These are phyloP conservation scores for Thera britannica DNA, from an alignment of 2,888 invertebrate genomes.

Conservation along the genomic window DNA sequence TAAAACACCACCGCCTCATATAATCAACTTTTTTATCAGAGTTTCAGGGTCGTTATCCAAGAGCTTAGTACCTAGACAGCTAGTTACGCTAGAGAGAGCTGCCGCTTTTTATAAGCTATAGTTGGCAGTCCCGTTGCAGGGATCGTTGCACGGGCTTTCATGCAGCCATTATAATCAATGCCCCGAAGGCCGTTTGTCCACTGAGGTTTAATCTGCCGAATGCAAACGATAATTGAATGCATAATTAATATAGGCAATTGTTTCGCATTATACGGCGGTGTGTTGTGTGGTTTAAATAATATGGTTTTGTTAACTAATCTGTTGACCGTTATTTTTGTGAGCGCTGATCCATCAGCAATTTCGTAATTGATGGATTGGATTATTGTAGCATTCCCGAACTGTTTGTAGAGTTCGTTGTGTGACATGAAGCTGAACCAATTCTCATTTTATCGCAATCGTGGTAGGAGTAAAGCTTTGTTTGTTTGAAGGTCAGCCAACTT, in stretches of 20 bases:
- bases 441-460: too few species aligned
- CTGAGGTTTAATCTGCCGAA: constrained; percentile 40
- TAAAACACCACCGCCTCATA: not conserved
- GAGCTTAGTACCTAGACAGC: not conserved
- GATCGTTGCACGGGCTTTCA: constrained; percentile 19
- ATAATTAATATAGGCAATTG: constrained; percentile 38
- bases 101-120: not conserved
- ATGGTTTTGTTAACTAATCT: constrained; percentile 4
- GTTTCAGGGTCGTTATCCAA: not conserved
- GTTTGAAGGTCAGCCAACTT: too few species aligned
- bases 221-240: constrained; percentile 43
- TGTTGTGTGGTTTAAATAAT: constrained; percentile 17
- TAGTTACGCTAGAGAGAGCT: not conserved
- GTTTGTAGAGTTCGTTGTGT: too few species aligned
- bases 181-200: constrained; percentile 35
- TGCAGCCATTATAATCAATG: constrained; percentile 39
- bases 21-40: not conserved
- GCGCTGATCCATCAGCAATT: not conserved
- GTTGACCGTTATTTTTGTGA: not conserved
- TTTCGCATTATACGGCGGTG: constrained; percentile 27
- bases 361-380: too few species aligned
- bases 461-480: too few species aligned
- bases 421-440: too few species aligned
- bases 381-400: too few species aligned
- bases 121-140: constrained; percentile 8